phyloP scores from a whole-genome alignment of 2,888 invertebrate genomes.

The Desoria tigrina region DNA sequence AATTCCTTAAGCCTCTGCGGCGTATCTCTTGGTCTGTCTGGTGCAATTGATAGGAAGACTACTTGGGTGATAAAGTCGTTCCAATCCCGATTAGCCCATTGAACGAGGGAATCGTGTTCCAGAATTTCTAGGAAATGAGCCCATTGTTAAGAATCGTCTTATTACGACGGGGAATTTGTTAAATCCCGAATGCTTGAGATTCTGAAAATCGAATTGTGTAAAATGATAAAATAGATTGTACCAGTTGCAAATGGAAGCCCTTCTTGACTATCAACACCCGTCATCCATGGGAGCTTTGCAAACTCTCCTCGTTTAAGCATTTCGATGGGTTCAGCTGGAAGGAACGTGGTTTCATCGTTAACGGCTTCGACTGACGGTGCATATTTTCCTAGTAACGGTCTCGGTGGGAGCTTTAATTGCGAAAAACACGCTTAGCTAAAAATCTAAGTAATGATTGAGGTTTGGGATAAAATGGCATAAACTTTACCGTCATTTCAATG shows the following conservation, averaged over 20 bases:
- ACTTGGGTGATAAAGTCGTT: conserved; percentile 40
- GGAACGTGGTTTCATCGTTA: conserved; percentile 59
- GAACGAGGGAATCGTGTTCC: conserved; percentile 30
- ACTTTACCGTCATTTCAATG: conserved; percentile 39
- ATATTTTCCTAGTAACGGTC: conserved; percentile 34
- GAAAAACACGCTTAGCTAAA: no score
- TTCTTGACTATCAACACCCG: conserved; percentile 61
- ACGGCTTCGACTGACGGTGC: conserved; percentile 39
- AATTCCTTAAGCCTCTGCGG: conserved; percentile 30
- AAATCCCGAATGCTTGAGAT: no score
- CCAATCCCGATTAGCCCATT: conserved; percentile 42
- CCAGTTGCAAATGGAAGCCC: conserved; percentile 44
- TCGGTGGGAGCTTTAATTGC: conserved; percentile 27
- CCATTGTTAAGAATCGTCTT: no score
- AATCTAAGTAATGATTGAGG: no score
- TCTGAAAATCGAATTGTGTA: no score
- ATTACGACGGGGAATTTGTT: not conserved
- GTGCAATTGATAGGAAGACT: conserved; percentile 34
- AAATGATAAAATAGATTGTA: conserved; percentile 3
- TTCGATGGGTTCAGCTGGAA: conserved; percentile 58
- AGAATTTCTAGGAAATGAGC: conserved; percentile 27
- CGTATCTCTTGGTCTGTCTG: conserved; percentile 22
- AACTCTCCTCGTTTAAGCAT: conserved; percentile 59
- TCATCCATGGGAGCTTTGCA: conserved; percentile 60
- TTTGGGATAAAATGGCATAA: no score